phyloP scores from a whole-genome alignment of 2,888 invertebrate species.

The Troides aeacus region DNA sequence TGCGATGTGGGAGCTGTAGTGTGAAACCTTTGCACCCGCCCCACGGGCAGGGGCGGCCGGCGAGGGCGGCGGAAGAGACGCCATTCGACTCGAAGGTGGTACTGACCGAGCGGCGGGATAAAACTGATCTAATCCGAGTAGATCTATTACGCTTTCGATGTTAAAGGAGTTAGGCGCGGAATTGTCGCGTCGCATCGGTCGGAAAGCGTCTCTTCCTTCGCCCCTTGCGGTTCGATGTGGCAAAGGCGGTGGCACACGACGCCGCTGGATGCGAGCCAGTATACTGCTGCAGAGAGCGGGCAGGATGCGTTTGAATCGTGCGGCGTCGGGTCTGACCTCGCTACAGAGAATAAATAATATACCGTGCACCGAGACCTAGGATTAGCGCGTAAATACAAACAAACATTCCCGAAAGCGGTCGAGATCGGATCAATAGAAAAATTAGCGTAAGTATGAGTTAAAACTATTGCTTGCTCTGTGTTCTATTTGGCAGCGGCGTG shows the following conservation, averaged over 20 bases:
- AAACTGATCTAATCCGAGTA: too few relatives aligned
- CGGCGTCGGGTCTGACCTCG: neutral
- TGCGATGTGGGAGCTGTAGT: slow-evolving; percentile 11
- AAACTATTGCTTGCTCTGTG: slow-evolving; percentile 5
- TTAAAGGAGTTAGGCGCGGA: too few relatives aligned
- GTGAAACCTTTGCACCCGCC: too few relatives aligned
- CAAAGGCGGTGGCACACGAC: neutral
- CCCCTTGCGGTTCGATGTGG: neutral
- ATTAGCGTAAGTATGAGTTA: slow-evolving; percentile 4
- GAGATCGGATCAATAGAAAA: slow-evolving; percentile 33
- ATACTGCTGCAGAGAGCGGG: too few relatives aligned
- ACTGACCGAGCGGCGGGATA: too few relatives aligned
- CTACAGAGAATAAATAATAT: neutral
- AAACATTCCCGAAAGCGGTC: slow-evolving; percentile 36
- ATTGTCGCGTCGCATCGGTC: too few relatives aligned
- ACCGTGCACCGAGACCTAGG: slow-evolving; percentile 36
- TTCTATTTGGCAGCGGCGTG: slow-evolving; percentile 6
- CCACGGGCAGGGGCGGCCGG: too few relatives aligned
- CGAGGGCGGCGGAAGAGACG: slow-evolving; percentile 7
- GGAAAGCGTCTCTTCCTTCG: neutral
- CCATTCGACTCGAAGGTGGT: slow-evolving; percentile 1
- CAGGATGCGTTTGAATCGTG: too few relatives aligned
- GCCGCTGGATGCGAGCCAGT: neutral
- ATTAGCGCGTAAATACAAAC: slow-evolving; percentile 32
- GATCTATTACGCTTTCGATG: too few relatives aligned